These are phyloP conservation scores for Leptobrachium ailaonicum DNA, from an alignment of 2,113 vertebrate species.

Conservation along the genomic window DNA sequence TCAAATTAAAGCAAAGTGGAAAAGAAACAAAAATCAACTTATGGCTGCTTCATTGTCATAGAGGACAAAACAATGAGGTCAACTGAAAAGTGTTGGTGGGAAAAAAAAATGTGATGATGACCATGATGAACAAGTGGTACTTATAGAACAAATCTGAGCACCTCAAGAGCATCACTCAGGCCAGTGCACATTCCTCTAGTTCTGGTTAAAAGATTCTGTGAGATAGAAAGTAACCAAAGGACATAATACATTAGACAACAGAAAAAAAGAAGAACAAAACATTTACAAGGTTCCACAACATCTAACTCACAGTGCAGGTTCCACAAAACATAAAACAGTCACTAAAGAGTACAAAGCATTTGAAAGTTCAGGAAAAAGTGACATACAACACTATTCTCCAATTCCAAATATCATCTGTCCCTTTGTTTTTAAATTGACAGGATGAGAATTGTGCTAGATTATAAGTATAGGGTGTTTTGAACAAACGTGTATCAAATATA, in stretches of 20 bases:
- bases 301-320: not conserved
- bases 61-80: constrained; percentile 64
- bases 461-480: too few relatives aligned
- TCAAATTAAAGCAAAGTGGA: constrained; percentile 44
- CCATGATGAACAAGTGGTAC: constrained; percentile 60
- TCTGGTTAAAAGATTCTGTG: constrained; percentile 77
- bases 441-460: too few relatives aligned
- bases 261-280: not conserved
- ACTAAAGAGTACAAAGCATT: too few relatives aligned
- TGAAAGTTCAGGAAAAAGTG: too few relatives aligned
- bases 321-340: not conserved
- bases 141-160: constrained; percentile 72
- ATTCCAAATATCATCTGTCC: too few relatives aligned
- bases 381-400: too few relatives aligned
- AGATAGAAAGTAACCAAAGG: constrained; percentile 83
- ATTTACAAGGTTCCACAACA: not conserved
- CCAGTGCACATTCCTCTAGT: constrained; percentile 76
- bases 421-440: too few relatives aligned
- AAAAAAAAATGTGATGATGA: constrained; percentile 60
- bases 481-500: too few relatives aligned
- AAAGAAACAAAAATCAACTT: constrained; percentile 68
- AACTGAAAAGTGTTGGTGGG: constrained; percentile 61
- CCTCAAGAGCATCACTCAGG: constrained; percentile 85
- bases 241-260: constrained; percentile 65
- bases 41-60: constrained; percentile 67